Evolutionary conservation across 2,888 invertebrate species (phyloP).

Genomic region (Troides oblongomaculatus): DNA sequence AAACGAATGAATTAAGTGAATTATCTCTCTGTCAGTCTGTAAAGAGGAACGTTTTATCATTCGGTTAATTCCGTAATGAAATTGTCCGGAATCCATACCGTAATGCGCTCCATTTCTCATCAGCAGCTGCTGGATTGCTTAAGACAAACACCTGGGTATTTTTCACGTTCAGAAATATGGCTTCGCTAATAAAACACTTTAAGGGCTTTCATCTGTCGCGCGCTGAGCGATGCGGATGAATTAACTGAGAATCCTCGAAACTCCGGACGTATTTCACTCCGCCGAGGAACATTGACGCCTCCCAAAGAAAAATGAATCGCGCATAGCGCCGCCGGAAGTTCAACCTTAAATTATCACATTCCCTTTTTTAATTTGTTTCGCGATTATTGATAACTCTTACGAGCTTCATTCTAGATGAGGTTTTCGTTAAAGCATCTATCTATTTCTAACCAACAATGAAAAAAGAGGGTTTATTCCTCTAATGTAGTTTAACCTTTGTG

Average conservation of each 20-base stretch:
- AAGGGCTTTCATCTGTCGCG: constrained; percentile 30
- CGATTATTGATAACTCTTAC: too few relatives aligned
- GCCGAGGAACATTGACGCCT: constrained; percentile 27
- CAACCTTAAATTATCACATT: neutral
- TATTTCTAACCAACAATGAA: too few relatives aligned
- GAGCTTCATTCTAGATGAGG: too few relatives aligned
- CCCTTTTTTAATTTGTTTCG: too few relatives aligned
- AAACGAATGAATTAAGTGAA: too few relatives aligned
- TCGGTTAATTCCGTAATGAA: constrained; percentile 19
- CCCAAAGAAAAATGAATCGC: constrained; percentile 20
- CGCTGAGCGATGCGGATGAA: constrained; percentile 28
- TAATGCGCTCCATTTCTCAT: constrained; percentile 6
- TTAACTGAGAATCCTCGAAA: constrained; percentile 30
- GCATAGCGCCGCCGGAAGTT: neutral
- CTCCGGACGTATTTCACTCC: constrained; percentile 24
- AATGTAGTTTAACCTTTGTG: too few relatives aligned
- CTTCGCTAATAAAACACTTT: constrained; percentile 31
- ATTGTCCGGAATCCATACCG: neutral
- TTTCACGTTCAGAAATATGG: constrained; percentile 30
- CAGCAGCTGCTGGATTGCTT: constrained; percentile 25
- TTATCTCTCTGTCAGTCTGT: too few relatives aligned
- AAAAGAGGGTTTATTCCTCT: too few relatives aligned
- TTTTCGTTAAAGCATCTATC: too few relatives aligned
- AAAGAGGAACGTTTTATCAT: constrained; percentile 13
- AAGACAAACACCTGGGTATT: constrained; percentile 30